phyloP scores from a whole-genome alignment of 2,888 invertebrate species.

The Clanis bilineata region DNA sequence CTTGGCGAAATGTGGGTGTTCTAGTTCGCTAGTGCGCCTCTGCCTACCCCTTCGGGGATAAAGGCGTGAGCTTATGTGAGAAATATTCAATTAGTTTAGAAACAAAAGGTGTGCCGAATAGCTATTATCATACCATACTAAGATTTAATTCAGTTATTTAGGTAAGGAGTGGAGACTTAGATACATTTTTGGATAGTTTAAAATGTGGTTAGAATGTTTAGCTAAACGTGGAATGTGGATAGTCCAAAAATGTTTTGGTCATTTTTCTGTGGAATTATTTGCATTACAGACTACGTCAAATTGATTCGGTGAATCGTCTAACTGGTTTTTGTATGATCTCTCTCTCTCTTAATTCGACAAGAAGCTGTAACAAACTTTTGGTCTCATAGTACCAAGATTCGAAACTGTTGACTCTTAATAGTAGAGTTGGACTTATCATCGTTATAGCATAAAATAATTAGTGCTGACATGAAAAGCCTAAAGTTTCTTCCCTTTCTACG shows the following conservation, averaged over 20 bases:
- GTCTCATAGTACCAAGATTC: too few species aligned
- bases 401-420: too few species aligned
- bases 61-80: too few species aligned
- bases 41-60: too few species aligned
- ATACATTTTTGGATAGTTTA: neutral
- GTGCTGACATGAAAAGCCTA: too few species aligned
- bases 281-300: neutral
- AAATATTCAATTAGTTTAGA: neutral
- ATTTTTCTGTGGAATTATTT: neutral
- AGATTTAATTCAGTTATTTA: neutral
- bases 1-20: too few species aligned
- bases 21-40: too few species aligned
- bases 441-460: too few species aligned
- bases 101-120: neutral
- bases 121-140: neutral
- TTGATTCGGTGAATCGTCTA: neutral
- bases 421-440: too few species aligned
- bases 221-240: neutral
- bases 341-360: neutral
- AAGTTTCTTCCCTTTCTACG: too few species aligned
- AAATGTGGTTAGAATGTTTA: neutral
- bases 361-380: too few species aligned
- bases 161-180: neutral
- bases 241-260: constrained; percentile 8
- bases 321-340: neutral